phyloP scores from a whole-genome alignment of 2,797 vertebrate species.

The Setipinna tenuifilis region DNA sequence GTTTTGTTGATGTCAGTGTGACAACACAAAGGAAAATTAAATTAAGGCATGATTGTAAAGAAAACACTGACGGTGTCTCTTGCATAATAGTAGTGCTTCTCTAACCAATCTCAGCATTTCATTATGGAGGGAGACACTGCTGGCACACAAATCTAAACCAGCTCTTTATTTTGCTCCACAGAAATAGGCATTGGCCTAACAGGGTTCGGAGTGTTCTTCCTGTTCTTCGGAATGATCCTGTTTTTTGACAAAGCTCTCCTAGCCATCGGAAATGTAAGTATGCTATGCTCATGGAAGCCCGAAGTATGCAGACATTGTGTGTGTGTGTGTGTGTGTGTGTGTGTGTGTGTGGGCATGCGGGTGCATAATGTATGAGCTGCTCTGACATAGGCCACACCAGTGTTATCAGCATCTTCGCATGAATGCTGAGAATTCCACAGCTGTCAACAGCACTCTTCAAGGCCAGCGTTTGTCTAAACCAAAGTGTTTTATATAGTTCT shows the following conservation, averaged over 20 bases:
- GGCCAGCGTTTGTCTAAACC: background rate
- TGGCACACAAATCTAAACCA: constrained; percentile 26
- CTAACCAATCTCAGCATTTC: background rate
- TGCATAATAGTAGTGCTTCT: background rate
- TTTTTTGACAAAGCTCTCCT: constrained; percentile 98
- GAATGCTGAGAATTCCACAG: constrained; percentile 22
- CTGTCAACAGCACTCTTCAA: background rate
- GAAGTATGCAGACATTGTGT: background rate
- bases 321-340: constrained; percentile 5
- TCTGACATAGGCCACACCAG: background rate
- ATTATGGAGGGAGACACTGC: constrained; percentile 20
- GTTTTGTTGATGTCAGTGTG: background rate
- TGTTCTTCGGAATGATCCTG: constrained; percentile 97
- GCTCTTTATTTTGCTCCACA: constrained; percentile 64
- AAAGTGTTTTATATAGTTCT: background rate
- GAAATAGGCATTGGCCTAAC: constrained; percentile 97
- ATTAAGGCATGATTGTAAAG: background rate
- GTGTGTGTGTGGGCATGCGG: background rate
- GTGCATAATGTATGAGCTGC: background rate
- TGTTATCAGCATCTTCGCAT: background rate
- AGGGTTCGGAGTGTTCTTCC: constrained; percentile 96
- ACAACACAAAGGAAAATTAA: background rate
- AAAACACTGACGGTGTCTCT: background rate
- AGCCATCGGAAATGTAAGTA: constrained; percentile 96
- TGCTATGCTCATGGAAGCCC: constrained; percentile 43